Evolutionary conservation across 2,888 invertebrate genomes (phyloP), one percentile per base, ranked within the genome.

Genomic region (Sisyra nigra): DNA sequence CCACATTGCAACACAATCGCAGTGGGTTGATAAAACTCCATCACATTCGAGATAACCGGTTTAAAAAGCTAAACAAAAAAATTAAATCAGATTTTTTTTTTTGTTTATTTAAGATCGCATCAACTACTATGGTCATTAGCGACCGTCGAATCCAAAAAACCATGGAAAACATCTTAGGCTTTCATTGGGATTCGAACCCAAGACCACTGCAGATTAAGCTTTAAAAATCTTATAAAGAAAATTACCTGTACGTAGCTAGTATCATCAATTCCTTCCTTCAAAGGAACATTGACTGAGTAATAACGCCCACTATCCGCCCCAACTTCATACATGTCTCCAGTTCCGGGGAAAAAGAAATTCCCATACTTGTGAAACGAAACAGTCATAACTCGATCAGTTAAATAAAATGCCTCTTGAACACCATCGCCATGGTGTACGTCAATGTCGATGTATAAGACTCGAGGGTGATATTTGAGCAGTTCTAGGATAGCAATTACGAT

Each of bases 361-460:
- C 97, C 97, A 58, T 94, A 97, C 65, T 97, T 97, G 58, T 98
- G 98, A 61, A 98, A 97, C 37, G 94, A 96, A 1, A 97, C 94
- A 0, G 98, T 98, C 97, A 98, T 98, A 0, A 98, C 97, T 47
- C 97, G 66, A 59, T 97, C 96, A 0, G 94, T 96, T 3, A 94
- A 67, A 60, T 96, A 97, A 64, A 97, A 97, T 0, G 96, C 96
- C 64, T 96, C 97, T 62, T 97, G 94, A 0, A 97, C 96, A 0
- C 92, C 92, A 56, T 93, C 92, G 0, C 87, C 89, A 52, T 98
- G 98, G 61, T 98, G 98, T 1, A 98, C 97, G 56, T 98, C 98
- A 46, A 98, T 98, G 57, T 98, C 98, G 48, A 99, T 92, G 58
- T 98, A 98, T 2, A 98, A 66, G 1, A 98, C 97, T 45, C 97